Evolutionary conservation across 1,140 invertebrate genomes (phyloP).

Genomic region (Brachionus angularis): DNA sequence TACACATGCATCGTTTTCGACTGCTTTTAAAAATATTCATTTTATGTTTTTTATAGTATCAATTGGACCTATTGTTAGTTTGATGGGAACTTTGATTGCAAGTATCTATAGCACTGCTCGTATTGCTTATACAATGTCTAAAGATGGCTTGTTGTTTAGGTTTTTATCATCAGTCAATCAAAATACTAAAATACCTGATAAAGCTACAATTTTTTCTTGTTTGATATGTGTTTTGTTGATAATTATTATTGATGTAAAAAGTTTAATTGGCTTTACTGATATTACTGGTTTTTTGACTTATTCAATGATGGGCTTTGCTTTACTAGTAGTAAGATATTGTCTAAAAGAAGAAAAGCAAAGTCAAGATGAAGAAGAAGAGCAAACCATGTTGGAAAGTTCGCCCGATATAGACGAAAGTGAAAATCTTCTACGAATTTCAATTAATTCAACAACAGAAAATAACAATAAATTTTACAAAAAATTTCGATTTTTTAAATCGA

Average conservation of each 20-base stretch:
- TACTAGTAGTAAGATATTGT: conserved; percentile 18
- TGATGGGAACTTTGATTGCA: conserved; percentile 3
- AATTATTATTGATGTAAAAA: conserved; percentile 14
- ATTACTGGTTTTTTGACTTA: conserved; percentile 36
- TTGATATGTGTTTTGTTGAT: conserved; percentile 23
- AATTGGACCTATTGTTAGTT: conserved; percentile 26
- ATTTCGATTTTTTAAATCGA: background rate
- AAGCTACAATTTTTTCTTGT: background rate
- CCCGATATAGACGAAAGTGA: conserved; percentile 28
- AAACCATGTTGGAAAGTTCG: background rate
- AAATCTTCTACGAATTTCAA: background rate
- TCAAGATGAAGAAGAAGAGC: background rate
- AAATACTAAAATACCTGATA: conserved; percentile 6
- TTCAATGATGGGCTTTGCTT: conserved; percentile 7
- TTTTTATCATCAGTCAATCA: conserved; percentile 20
- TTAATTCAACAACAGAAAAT: background rate
- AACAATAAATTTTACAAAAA: background rate
- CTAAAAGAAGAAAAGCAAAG: background rate
- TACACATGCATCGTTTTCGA: conserved; percentile 5
- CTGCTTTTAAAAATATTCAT: conserved; percentile 19
- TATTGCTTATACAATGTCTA: conserved; percentile 36
- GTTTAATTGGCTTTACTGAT: conserved; percentile 38
- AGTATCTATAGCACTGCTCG: conserved; percentile 30
- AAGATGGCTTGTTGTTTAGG: conserved; percentile 33
- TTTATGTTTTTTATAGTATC: conserved; percentile 26